Percentiles rank a stretch among this genome's conserved stretches.
These are phyloP conservation scores for Saturnia japonica DNA, from an alignment of 2,888 invertebrate species.

Conservation along the genomic window DNA sequence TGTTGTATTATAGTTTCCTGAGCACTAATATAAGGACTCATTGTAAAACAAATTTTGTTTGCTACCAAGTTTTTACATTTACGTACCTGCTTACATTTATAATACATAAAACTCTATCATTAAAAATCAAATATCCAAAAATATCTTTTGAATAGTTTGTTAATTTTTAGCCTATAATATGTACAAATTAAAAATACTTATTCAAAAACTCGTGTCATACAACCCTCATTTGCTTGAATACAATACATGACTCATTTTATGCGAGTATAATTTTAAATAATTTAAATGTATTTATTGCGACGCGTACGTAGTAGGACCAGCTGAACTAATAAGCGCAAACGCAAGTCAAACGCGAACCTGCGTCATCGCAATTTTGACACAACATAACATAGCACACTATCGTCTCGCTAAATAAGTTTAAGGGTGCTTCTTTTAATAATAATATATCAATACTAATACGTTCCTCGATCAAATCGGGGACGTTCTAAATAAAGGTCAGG, in stretches of 20 bases:
- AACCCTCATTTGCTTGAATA: constrained; percentile 29
- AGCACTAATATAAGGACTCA: constrained; percentile 34
- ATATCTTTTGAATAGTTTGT: background rate
- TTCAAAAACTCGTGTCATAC: background rate
- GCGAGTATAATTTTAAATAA: constrained; percentile 37
- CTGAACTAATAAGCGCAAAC: constrained; percentile 52
- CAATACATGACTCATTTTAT: constrained; percentile 51
- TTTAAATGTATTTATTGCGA: constrained; percentile 34
- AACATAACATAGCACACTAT: constrained; percentile 27
- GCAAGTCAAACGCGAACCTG: constrained; percentile 55
- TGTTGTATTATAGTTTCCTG: constrained; percentile 49
- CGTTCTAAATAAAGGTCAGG: too few species aligned
- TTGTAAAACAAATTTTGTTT: constrained; percentile 50
- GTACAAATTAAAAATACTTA: background rate
- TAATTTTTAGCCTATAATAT: background rate
- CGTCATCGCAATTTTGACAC: constrained; percentile 72
- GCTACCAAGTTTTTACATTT: constrained; percentile 23
- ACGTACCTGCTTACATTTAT: background rate
- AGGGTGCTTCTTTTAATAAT: background rate
- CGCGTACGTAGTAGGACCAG: constrained; percentile 36
- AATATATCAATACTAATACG: too few species aligned
- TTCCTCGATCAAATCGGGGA: too few species aligned
- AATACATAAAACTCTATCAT: background rate
- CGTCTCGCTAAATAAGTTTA: background rate
- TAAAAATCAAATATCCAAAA: background rate